Evolutionary conservation across 92 coral and sea anemone species (phyloP), one percentile per base, ranked within the genome.

Genomic region (Muricea muricata): DNA sequence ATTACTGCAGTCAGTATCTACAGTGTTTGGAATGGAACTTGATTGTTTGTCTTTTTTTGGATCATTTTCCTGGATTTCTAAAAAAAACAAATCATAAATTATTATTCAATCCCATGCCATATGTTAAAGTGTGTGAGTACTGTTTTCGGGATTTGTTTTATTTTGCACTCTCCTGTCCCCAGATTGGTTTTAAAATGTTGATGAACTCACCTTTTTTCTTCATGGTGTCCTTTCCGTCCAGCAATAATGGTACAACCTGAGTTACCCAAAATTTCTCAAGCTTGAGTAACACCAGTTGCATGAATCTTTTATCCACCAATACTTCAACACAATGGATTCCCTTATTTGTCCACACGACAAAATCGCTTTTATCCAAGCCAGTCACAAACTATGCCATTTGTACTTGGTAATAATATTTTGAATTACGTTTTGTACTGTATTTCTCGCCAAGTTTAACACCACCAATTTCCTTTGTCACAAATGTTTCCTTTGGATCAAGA

Each of bases 401-500:
- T 13, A 72, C 57, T 23, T 72, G 78, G 13, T 72, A 90, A 71
- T 57, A 92, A 74, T 85, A 90, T 76, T 82, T 69, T 46, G 93
- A 57, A 47, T 89, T 88, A 65, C 86, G 39, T 68, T 88, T 90
- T 69, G 90, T 58, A 15, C 89, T 73, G 87, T 87, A 82, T 77
- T 52, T 66, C 18, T 90, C 57, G 30, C 93, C 91, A 58, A 48
- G 61, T 78, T 74, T 65, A 41, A 58, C 65, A 31, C 93, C 93
- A 72, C 93, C 93, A 90, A 90, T 85, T 90, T 92, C 97, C 56
- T 84, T 88, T 65, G 82, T 86, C 7, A 89, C 82, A 67, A 89
- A 86, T 71, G 92, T 92, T 86, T 91, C 70, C 73, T 84, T 91
- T 52, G 92, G 94, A 57, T 89, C 89, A 25, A 90, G 79, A 54